Conservation (phyloP, 53 echinoderm and acorn worm species). For the Mesocentrotus franciscanus region DNA sequence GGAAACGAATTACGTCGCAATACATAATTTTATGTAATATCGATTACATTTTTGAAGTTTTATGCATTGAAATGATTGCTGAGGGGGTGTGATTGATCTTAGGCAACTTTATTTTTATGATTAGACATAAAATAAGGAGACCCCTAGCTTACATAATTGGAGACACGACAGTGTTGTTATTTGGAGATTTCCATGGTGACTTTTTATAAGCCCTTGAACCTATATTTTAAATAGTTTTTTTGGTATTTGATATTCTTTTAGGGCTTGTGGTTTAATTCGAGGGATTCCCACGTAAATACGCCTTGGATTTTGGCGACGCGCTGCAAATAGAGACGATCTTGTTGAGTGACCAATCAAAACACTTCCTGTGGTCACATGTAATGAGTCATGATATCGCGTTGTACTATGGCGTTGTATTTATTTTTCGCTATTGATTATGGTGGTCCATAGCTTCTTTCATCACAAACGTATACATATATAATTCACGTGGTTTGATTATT, state of each 20-base stretch:
- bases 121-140: not conserved
- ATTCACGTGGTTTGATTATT: not conserved
- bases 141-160: not conserved
- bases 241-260: not conserved
- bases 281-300: not conserved
- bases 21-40: not conserved
- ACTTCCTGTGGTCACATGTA: slow-evolving; percentile 30
- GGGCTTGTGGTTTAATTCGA: not conserved
- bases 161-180: not conserved
- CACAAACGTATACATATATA: not conserved
- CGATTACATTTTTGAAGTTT: not conserved
- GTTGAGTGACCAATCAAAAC: slow-evolving; percentile 49
- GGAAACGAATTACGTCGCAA: not conserved
- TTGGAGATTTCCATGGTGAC: not conserved
- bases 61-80: not conserved
- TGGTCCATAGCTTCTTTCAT: not conserved
- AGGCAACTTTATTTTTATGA: not conserved
- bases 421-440: not conserved
- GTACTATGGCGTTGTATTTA: not conserved
- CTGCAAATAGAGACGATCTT: not conserved
- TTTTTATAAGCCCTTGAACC: not conserved
- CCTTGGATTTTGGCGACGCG: not conserved
- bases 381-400: slow-evolving; percentile 1
- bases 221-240: not conserved
- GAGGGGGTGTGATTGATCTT: not conserved